Percentiles rank a stretch among this genome's conserved stretches.
These are phyloP conservation scores for Calliphora vomitoria DNA, from an alignment of 2,888 invertebrate species.

Conservation along the genomic window DNA sequence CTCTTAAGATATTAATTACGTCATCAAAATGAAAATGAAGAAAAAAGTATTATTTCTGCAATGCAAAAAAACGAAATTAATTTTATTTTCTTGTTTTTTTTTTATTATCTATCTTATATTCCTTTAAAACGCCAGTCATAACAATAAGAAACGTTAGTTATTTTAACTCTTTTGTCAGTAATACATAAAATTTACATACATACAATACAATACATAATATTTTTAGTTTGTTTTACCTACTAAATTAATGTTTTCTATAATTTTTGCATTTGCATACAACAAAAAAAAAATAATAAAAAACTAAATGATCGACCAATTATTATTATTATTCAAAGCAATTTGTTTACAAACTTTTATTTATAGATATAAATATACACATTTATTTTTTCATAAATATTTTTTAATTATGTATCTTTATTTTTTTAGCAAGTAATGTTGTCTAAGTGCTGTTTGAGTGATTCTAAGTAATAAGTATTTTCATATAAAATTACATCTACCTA, in stretches of 20 bases:
- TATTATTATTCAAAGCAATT: slow-evolving; percentile 63
- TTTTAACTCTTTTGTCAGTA: slow-evolving; percentile 33
- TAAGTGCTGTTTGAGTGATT: slow-evolving; percentile 74
- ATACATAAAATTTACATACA: slow-evolving; percentile 1
- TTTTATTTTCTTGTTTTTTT: slow-evolving; percentile 56
- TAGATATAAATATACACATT: slow-evolving; percentile 60
- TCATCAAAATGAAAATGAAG: slow-evolving; percentile 42
- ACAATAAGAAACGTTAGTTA: slow-evolving; percentile 63
- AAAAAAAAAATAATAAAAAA: not conserved
- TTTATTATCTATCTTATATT: slow-evolving; percentile 49
- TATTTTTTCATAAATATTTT: slow-evolving; percentile 56
- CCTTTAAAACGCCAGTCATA: slow-evolving; percentile 68
- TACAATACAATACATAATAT: slow-evolving; percentile 19
- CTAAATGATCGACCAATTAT: slow-evolving; percentile 45
- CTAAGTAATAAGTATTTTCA: slow-evolving; percentile 73
- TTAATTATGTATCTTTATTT: slow-evolving; percentile 58
- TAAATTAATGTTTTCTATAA: slow-evolving; percentile 7
- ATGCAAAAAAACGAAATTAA: slow-evolving; percentile 64
- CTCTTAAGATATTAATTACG: slow-evolving; percentile 40
- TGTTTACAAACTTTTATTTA: slow-evolving; percentile 63
- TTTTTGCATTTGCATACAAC: slow-evolving; percentile 57
- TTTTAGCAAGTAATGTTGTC: slow-evolving; percentile 66
- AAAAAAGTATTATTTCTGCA: slow-evolving; percentile 69
- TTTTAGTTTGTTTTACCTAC: slow-evolving; percentile 37
- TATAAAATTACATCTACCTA: slow-evolving; percentile 59